A percentile compares a stretch with the other conserved stretches of the same genome.
phyloP scores from a whole-genome alignment of 2,113 vertebrate species.

The Tetraodon nigroviridis region DNA sequence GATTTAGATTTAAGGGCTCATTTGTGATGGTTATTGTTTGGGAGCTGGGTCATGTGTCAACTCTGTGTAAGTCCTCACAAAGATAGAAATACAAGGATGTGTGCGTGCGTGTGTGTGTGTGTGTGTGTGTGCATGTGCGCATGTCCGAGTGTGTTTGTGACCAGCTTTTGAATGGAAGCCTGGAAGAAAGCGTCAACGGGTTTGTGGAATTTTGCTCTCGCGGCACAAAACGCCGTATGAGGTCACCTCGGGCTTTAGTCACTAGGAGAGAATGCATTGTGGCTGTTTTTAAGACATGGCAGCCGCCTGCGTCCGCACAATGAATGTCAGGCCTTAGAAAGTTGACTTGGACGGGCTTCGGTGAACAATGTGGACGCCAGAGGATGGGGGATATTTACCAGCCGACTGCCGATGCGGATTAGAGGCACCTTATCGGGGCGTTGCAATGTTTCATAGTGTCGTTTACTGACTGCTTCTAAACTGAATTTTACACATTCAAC shows the following conservation, averaged over 20 bases:
- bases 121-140: neutral
- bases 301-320: constrained; percentile 64
- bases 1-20: no score
- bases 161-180: constrained; percentile 53
- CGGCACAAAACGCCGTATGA: constrained; percentile 73
- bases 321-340: constrained; percentile 76
- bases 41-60: neutral
- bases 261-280: constrained; percentile 77
- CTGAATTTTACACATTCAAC: neutral
- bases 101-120: constrained; percentile 3
- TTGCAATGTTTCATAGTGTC: constrained; percentile 19
- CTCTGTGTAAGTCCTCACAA: no score
- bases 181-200: constrained; percentile 68
- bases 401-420: constrained; percentile 68
- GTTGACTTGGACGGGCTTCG: constrained; percentile 73
- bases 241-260: constrained; percentile 75
- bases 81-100: neutral
- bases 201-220: constrained; percentile 75
- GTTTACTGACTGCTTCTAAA: constrained; percentile 16
- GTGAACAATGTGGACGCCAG: constrained; percentile 68
- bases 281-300: constrained; percentile 77
- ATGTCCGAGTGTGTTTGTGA: constrained; percentile 27
- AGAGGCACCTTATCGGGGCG: constrained; percentile 65
- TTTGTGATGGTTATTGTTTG: constrained; percentile 38
- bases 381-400: constrained; percentile 63